Evolutionary conservation across 2,113 vertebrate species (phyloP).

Genomic region (Colaptes auratus): DNA sequence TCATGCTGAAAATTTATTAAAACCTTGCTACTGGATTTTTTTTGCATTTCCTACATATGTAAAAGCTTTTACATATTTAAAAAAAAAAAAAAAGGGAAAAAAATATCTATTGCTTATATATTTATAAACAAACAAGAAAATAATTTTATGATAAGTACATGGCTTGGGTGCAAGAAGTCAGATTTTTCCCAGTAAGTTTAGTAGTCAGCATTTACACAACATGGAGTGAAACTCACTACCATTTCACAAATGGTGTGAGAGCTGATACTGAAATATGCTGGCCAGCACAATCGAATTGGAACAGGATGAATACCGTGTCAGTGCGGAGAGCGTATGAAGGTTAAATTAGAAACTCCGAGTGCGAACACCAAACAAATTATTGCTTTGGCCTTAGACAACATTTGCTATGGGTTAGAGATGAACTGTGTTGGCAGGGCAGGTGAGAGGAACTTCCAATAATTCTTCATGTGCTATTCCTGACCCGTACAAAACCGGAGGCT

Average conservation of each 20-base stretch:
- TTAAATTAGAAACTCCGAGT: not conserved
- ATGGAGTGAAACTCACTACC: not conserved
- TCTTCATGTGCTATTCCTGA: not conserved
- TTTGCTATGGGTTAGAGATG: not conserved
- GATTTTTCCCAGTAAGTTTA: not conserved
- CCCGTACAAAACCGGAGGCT: not conserved
- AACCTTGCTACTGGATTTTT: not conserved
- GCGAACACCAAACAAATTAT: not conserved
- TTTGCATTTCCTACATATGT: not conserved
- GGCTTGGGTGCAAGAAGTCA: not conserved
- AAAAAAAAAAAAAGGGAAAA: not conserved
- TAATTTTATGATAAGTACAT: accelerated
- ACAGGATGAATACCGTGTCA: not conserved
- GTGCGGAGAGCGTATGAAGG: not conserved
- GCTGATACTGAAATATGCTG: not conserved
- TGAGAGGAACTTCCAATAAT: not conserved
- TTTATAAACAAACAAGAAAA: not conserved
- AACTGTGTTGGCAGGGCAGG: not conserved
- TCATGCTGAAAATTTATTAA: not conserved
- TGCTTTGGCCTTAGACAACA: not conserved
- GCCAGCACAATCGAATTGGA: not conserved
- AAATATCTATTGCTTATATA: not conserved
- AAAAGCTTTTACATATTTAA: not conserved
- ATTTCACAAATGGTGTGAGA: not conserved
- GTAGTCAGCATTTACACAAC: not conserved